phyloP scores from a whole-genome alignment of 2,888 invertebrate species.

The Nyleta sp. region DNA sequence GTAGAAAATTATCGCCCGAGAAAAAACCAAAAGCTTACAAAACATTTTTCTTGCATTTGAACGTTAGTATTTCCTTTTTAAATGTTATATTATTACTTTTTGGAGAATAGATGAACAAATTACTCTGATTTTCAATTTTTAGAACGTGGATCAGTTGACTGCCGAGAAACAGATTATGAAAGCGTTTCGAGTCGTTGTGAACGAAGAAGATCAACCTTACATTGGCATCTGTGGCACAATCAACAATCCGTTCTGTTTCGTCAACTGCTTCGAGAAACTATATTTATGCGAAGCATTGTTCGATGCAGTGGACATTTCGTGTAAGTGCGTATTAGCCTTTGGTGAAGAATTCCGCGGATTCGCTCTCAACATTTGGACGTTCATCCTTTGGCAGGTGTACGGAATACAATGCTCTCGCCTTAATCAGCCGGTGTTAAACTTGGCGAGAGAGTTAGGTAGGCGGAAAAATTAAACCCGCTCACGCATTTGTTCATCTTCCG shows the following conservation, averaged over 20 bases:
- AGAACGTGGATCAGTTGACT: not conserved
- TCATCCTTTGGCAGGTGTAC: constrained; percentile 2
- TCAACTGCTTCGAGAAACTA: constrained; percentile 1
- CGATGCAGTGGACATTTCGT: constrained; percentile 22
- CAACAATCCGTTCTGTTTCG: constrained; percentile 3
- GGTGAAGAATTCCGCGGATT: constrained; percentile 15
- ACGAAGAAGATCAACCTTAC: constrained; percentile 18
- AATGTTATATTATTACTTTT: not conserved
- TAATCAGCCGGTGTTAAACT: constrained; percentile 8
- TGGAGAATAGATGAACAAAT: not conserved
- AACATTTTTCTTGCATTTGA: constrained; percentile 21
- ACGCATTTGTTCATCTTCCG: not conserved
- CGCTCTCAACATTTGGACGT: constrained; percentile 5
- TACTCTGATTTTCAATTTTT: not conserved
- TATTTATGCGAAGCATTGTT: not conserved
- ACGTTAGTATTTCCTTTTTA: constrained; percentile 3
- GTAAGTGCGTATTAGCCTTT: constrained; percentile 24
- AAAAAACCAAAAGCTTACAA: constrained; percentile 19
- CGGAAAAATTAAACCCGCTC: not conserved
- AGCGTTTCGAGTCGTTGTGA: not conserved
- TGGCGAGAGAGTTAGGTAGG: constrained; percentile 6
- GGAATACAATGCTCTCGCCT: constrained; percentile 4
- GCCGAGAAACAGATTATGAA: not conserved
- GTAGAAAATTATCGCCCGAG: constrained; percentile 6
- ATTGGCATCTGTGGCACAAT: constrained; percentile 12